Conservation (phyloP, 2,888 invertebrate genomes). For the Drosophila seclusa region DNA sequence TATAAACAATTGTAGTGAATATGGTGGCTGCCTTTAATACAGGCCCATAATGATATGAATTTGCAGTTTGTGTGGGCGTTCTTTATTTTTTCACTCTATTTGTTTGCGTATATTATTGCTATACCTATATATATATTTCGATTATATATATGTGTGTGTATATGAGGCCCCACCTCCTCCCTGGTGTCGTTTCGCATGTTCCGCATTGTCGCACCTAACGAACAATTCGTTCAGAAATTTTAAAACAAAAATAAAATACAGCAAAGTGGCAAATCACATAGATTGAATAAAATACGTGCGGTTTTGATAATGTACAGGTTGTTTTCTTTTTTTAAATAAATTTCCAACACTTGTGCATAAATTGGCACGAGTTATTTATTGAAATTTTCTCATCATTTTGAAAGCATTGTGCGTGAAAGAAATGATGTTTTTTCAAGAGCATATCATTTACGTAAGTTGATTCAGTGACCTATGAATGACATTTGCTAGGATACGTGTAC, state of each 20-base stretch:
- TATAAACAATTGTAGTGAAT: conserved; percentile 58
- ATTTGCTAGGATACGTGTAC: conserved; percentile 55
- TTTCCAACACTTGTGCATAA: conserved; percentile 28
- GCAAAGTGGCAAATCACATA: conserved; percentile 12
- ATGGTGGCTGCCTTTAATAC: neutral
- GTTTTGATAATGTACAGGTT: conserved; percentile 57
- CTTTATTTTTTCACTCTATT: conserved; percentile 6
- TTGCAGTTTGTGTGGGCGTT: conserved; percentile 20
- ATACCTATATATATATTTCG: neutral
- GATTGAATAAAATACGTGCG: conserved; percentile 53
- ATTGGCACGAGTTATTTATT: conserved; percentile 34
- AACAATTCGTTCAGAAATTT: conserved; percentile 29
- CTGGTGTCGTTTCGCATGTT: conserved; percentile 43
- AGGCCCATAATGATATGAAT: conserved; percentile 6
- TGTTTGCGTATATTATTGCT: neutral
- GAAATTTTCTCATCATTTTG: conserved; percentile 4
- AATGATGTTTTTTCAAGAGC: conserved; percentile 47
- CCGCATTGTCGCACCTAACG: conserved; percentile 71
- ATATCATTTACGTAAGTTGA: conserved; percentile 60
- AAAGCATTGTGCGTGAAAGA: conserved; percentile 27
- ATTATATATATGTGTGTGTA: conserved; percentile 1
- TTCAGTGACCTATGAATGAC: conserved; percentile 70
- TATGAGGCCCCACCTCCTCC: conserved; percentile 5
- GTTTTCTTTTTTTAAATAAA: conserved; percentile 42
- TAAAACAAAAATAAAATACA: conserved; percentile 17